phyloP scores from a whole-genome alignment of 2,888 invertebrate genomes.

The Epirrhoe alternata region DNA sequence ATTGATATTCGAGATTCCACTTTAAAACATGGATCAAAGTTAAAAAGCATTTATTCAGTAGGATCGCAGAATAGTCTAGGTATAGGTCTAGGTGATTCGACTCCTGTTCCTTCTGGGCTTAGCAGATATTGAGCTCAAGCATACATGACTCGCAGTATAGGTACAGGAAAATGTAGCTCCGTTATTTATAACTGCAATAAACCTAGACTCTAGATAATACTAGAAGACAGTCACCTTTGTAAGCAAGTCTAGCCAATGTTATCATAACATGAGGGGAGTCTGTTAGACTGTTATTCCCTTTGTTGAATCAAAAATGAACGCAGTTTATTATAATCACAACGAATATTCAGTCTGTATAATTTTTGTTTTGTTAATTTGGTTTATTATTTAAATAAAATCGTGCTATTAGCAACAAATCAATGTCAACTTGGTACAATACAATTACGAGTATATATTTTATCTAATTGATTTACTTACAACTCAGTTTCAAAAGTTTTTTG shows the following conservation, averaged over 20 bases:
- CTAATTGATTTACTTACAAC: too few relatives aligned
- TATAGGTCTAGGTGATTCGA: too few relatives aligned
- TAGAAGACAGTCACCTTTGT: neutral
- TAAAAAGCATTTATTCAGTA: too few relatives aligned
- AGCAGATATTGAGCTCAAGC: too few relatives aligned
- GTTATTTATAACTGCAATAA: constrained; percentile 14
- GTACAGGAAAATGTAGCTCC: neutral
- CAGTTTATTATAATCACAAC: neutral
- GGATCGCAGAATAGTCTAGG: too few relatives aligned
- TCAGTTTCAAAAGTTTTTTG: too few relatives aligned
- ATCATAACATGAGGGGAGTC: constrained; percentile 6
- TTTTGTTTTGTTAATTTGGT: neutral
- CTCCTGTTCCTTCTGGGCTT: too few relatives aligned
- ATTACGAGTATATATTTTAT: too few relatives aligned
- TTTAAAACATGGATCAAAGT: too few relatives aligned
- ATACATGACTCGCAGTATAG: neutral
- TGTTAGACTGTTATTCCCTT: neutral
- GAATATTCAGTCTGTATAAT: neutral
- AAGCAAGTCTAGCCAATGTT: constrained; percentile 20
- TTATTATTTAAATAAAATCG: neutral
- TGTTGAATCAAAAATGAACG: neutral
- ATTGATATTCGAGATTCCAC: too few relatives aligned
- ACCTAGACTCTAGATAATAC: neutral
- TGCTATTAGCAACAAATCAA: too few relatives aligned
- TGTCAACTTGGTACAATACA: too few relatives aligned